Conservation (phyloP, 2,113 vertebrate species). For the Phylloscopus trochiloides region DNA sequence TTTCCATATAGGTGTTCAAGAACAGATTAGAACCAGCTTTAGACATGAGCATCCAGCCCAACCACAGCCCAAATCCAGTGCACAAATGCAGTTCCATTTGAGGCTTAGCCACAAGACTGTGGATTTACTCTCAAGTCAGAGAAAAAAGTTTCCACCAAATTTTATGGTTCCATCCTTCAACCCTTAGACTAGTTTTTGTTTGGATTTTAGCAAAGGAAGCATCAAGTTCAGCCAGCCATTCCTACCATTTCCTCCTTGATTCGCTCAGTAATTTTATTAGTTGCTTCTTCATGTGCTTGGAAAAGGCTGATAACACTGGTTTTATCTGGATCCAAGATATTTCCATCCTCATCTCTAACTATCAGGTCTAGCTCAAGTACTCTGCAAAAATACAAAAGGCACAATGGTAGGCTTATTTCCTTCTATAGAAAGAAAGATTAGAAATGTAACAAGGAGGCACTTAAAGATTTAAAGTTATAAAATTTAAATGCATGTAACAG, state of each 20-base stretch:
- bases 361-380: constrained; percentile 91
- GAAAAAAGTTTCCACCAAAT: neutral
- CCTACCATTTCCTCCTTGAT: constrained; percentile 94
- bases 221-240: neutral
- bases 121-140: neutral
- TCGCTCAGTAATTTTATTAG: constrained; percentile 88
- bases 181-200: neutral
- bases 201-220: neutral
- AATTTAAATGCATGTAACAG: neutral
- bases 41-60: neutral
- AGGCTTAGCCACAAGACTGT: neutral
- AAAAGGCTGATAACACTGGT: constrained; percentile 94
- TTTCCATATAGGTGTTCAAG: neutral
- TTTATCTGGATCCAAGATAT: constrained; percentile 92
- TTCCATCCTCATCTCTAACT: constrained; percentile 91
- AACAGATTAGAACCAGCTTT: neutral
- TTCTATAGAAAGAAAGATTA: neutral
- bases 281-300: constrained; percentile 90
- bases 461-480: neutral
- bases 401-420: neutral
- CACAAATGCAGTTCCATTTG: neutral
- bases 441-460: neutral
- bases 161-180: neutral
- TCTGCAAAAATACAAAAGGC: constrained; percentile 67
- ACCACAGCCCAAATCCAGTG: neutral